A percentile compares a stretch with the other conserved stretches of the same genome.
These are phyloP conservation scores for Alouatta palliata DNA, from an alignment of 2,113 vertebrate species.

Conservation along the genomic window DNA sequence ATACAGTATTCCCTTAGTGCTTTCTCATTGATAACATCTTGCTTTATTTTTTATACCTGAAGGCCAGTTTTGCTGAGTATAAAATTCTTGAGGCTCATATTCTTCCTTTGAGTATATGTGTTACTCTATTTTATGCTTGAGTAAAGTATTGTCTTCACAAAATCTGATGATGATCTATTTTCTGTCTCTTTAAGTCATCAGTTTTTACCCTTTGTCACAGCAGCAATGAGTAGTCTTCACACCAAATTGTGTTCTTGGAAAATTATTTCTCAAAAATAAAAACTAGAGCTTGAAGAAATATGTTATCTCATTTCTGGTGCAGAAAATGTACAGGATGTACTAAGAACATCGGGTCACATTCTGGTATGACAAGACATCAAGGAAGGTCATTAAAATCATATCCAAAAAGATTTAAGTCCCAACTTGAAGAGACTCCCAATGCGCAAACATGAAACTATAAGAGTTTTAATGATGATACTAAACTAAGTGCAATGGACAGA, in stretches of 20 bases:
- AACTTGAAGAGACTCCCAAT: not conserved
- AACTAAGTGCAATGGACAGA: not conserved
- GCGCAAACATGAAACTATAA: not conserved
- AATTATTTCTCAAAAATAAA: not conserved
- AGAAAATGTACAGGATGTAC: not conserved
- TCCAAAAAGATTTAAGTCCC: not conserved
- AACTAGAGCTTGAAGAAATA: not conserved
- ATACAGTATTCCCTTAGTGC: not conserved
- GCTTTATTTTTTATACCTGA: not conserved
- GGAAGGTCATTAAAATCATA: not conserved
- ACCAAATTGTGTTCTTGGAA: not conserved
- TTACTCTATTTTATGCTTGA: not conserved
- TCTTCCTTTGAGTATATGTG: not conserved
- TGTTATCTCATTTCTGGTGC: not conserved
- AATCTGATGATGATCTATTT: not conserved
- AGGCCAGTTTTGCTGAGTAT: not conserved
- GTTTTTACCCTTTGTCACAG: not conserved
- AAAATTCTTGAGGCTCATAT: not conserved
- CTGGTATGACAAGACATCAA: not conserved
- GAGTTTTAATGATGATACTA: not conserved
- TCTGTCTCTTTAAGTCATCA: not conserved
- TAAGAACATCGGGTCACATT: not conserved
- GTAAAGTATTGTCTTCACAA: not conserved
- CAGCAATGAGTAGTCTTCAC: not conserved
- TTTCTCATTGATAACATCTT: not conserved